Evolutionary conservation across 1,140 invertebrate genomes (phyloP), one percentile per base, ranked within the genome.

Genomic region (Drosophila ercepeae): DNA sequence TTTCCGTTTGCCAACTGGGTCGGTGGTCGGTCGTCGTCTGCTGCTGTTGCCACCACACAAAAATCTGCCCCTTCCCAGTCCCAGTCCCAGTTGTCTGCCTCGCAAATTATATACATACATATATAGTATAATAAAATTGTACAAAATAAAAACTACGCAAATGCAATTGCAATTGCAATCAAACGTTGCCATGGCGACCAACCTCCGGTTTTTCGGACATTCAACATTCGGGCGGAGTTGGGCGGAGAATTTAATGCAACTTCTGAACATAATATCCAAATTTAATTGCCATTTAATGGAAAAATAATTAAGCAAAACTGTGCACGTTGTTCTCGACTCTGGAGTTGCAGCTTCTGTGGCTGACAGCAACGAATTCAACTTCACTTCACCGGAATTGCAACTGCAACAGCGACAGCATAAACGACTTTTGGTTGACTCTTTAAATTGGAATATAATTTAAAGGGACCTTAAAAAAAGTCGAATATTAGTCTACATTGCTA

Each of bases 231-330:
- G n/a, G n/a, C n/a, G n/a, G 29, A 11, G 13, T 7, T 39, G 46
- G 23, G 11, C 11, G 11, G 54, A 25, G 9, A 49, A 73, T 50
- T 54, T 25, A 39, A 53, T 39, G 45, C 67, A 23, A 48, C 32
- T 42, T 71, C 42, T 23, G 50, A 71, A 65, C 45, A 55, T 55
- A 64, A 76, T 54, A 76, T 50, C 51, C 27, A 68, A 63, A 82
- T 77, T 77, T 59, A 81, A 81, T 77, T 82, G 78, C 34, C 61
- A 76, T 73, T 82, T 63, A 81, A 81, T 81, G 78, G 57, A 68
- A 53, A 77, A 82, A 82, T 81, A 82, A 81, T 82, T 78, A 54
- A 71, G 52, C 77, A 77, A 64, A 42, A 52, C 61, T 54, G 67
- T 27, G 44, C 42, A 45, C 34, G 21, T 42, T 19, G n/a, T n/a